phyloP scores from a whole-genome alignment of 1,140 invertebrate genomes.

The Pinna nobilis region DNA sequence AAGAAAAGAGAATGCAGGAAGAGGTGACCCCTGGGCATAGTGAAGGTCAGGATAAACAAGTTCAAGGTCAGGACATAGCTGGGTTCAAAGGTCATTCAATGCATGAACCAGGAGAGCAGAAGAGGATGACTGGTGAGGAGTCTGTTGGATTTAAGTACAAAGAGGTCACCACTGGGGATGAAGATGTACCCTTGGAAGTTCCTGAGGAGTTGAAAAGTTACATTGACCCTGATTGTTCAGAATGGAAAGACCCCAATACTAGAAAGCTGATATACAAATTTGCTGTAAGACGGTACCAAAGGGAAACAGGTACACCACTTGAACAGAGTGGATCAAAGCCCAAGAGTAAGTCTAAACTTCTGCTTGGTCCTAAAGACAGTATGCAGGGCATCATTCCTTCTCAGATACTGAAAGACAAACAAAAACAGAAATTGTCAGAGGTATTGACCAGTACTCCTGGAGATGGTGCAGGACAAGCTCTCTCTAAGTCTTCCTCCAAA shows the following conservation, averaged over 20 bases:
- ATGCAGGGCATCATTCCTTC: neutral
- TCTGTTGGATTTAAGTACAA: neutral
- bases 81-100: neutral
- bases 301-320: slow-evolving; percentile 3
- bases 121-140: neutral
- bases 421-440: neutral
- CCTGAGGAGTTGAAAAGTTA: neutral
- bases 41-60: neutral
- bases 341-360: neutral
- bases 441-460: neutral
- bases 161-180: too few relatives aligned
- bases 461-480: too few relatives aligned
- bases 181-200: slow-evolving; percentile 9
- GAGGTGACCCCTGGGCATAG: neutral
- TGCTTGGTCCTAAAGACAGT: slow-evolving; percentile 2
- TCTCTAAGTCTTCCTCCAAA: neutral
- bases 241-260: slow-evolving; percentile 10
- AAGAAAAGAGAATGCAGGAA: neutral
- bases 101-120: neutral
- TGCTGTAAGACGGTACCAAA: slow-evolving; percentile 1
- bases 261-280: slow-evolving; percentile 4
- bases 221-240: neutral
- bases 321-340: neutral
- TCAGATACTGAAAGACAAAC: neutral
- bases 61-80: neutral